Base-by-base conservation (phyloP, 2,797 vertebrate genomes). In the Phrynocephalus vlangalii region DNA sequence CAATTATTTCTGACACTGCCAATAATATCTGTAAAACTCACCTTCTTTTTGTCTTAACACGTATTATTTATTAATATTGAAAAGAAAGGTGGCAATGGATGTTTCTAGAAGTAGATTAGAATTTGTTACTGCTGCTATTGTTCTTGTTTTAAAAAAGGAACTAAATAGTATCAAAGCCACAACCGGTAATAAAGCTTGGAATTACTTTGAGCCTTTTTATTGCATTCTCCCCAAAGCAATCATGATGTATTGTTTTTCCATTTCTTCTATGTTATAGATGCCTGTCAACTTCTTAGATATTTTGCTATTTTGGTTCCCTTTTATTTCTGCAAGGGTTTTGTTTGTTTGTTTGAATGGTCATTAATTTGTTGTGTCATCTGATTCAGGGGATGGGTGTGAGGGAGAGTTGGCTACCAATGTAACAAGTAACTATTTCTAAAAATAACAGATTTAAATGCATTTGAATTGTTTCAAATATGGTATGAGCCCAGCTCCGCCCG, bases 391-490 rank as follows among this genome's bases (percentile, higher is more conserved):
- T 66, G 28, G 56, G 22, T 1, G 18, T 3, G 20, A 68, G 38
- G 16, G 15, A 30, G 70, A 9, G 5, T 20, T 81, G 33, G 30
- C 48, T 26, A 8, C 24, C 20, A 77, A 24, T 48, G 5, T 48
- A 76, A 3, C 63, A 18, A 60, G 63, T 63, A 20, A 33, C 60
- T 79, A 30, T 60, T 79, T 79, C 50, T 56, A 79, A 20, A 79
- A 60, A 63, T 33, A 79, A n/a, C 18, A 60, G 33, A 88, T 86
- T 87, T 18, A n/a, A 10, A 81, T 79, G 92, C 88, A 84, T 90
- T 77, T 78, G 26, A 82, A 79, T 33, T 44, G 30, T 60, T 30
- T 30, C 24, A 60, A 63, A 18, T 16, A 30, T 33, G 18, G 77
- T n/a, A 8, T 26, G 28, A 78, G 13, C 22, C 22, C 48, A 28